phyloP scores from a whole-genome alignment of 2,113 vertebrate species.

The Ornithorhynchus anatinus region DNA sequence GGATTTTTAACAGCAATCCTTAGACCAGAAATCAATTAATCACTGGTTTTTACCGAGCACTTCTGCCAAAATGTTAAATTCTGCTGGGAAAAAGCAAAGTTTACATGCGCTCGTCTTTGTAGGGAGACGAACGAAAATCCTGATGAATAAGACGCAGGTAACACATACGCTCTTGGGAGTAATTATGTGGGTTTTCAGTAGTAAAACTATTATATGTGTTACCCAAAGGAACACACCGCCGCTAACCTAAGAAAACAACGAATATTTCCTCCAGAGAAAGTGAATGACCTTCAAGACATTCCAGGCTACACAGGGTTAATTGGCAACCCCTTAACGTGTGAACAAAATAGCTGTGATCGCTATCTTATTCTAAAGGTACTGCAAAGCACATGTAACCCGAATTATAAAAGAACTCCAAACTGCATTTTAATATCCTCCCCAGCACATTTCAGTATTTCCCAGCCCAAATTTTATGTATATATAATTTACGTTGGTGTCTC shows the following conservation, averaged over 20 bases:
- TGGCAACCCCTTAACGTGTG: slow-evolving; percentile 2
- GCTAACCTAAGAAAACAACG: slow-evolving; percentile 18
- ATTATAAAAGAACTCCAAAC: slow-evolving; percentile 38
- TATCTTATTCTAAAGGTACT: slow-evolving; percentile 14
- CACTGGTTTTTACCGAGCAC: too few relatives aligned
- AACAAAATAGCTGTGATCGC: slow-evolving; percentile 25
- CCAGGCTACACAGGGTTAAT: slow-evolving; percentile 15
- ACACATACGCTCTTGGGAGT: background rate
- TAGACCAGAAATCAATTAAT: too few relatives aligned
- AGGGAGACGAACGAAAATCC: too few relatives aligned
- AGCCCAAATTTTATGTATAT: slow-evolving; percentile 35
- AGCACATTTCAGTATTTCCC: slow-evolving; percentile 47
- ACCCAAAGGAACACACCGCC: slow-evolving; percentile 14
- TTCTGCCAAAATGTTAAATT: too few relatives aligned
- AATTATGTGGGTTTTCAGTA: slow-evolving; percentile 8
- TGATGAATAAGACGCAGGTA: too few relatives aligned
- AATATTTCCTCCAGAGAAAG: slow-evolving; percentile 14
- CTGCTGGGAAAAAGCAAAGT: too few relatives aligned
- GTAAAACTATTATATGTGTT: slow-evolving; percentile 1
- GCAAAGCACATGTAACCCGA: slow-evolving; percentile 27
- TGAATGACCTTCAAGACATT: slow-evolving; percentile 16
- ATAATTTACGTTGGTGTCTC: slow-evolving; percentile 54
- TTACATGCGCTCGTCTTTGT: too few relatives aligned
- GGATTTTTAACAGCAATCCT: too few relatives aligned
- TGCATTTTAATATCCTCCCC: slow-evolving; percentile 48